Conservation (phyloP, 2,113 vertebrate species). For the Peromyscus californicus region DNA sequence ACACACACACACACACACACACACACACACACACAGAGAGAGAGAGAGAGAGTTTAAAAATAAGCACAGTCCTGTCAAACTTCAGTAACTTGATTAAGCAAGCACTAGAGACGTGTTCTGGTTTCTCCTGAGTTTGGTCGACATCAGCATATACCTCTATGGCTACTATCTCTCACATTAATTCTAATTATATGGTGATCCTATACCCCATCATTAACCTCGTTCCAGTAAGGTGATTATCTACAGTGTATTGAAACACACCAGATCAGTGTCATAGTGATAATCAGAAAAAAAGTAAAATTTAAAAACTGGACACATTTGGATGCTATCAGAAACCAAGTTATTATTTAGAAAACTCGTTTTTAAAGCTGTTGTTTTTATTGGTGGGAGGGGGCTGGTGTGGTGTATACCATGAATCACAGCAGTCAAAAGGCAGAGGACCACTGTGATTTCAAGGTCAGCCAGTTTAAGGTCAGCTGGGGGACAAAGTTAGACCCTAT, state of each 20-base stretch:
- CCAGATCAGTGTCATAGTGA: not conserved
- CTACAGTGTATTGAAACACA: not conserved
- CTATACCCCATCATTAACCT: not conserved
- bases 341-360: conserved; percentile 34
- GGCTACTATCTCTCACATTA: not conserved
- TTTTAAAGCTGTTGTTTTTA: not conserved
- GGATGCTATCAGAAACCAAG: not conserved
- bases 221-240: not conserved
- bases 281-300: not conserved
- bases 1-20: not conserved
- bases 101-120: not conserved
- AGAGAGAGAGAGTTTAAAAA: not conserved
- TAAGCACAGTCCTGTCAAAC: not conserved
- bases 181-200: not conserved
- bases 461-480: not conserved
- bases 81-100: not conserved
- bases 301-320: not conserved
- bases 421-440: not conserved
- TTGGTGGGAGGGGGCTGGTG: rapidly evolving
- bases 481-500: no score
- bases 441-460: not conserved
- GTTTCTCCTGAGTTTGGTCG: not conserved
- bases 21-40: not conserved
- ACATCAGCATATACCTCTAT: not conserved
- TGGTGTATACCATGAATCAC: not conserved